phyloP scores from a whole-genome alignment of 64 coral and sea anemone species.

The Stichodactyla mertensii region DNA sequence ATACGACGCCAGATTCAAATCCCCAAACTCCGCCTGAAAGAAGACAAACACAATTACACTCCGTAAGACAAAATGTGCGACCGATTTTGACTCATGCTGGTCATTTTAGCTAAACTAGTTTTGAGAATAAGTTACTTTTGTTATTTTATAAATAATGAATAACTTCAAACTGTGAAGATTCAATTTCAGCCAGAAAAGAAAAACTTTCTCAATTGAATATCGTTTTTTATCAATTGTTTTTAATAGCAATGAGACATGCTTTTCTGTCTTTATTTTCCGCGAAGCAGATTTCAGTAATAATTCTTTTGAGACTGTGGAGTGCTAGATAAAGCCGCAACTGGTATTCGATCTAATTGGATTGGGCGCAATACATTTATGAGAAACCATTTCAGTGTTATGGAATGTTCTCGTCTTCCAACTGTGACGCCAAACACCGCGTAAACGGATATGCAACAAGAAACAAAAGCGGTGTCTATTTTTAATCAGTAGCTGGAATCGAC shows the following conservation, averaged over 20 bases:
- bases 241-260: neutral
- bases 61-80: neutral
- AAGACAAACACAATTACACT: neutral
- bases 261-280: neutral
- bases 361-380: neutral
- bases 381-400: neutral
- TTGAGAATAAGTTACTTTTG: neutral
- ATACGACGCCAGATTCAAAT: slow-evolving; percentile 92
- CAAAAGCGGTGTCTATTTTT: too few species aligned
- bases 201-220: too few species aligned
- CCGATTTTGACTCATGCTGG: neutral
- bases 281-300: neutral
- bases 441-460: too few species aligned
- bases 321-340: neutral
- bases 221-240: neutral
- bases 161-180: neutral
- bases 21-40: slow-evolving; percentile 78
- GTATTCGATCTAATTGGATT: neutral
- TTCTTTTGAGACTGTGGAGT: neutral
- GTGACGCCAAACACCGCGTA: too few species aligned
- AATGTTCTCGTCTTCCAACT: too few species aligned
- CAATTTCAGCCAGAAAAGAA: too few species aligned
- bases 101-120: neutral
- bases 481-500: too few species aligned
- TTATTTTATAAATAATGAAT: neutral